These are phyloP conservation scores for Diorhabda elongata DNA, from an alignment of 1,140 invertebrate genomes.

Conservation along the genomic window DNA sequence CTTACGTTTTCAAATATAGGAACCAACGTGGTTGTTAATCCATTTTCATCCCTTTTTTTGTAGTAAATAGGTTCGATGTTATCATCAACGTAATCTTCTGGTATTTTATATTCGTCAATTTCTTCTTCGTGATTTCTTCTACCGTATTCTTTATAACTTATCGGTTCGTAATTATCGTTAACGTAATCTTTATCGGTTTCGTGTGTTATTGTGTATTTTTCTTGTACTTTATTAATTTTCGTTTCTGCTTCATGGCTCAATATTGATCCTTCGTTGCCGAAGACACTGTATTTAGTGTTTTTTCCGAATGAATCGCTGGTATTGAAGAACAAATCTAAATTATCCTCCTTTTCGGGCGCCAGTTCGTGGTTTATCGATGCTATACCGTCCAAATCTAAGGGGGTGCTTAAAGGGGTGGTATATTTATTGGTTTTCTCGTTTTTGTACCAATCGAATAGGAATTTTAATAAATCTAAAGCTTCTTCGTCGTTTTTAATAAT, in stretches of 20 bases:
- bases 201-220: conserved; percentile 9
- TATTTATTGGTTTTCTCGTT: conserved; percentile 31
- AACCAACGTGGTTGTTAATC: not conserved
- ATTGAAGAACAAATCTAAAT: conserved; percentile 4
- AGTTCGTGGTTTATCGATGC: conserved; percentile 40
- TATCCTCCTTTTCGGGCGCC: conserved; percentile 20
- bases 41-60: not conserved
- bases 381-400: conserved; percentile 23
- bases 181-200: conserved; percentile 47
- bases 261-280: conserved; percentile 12
- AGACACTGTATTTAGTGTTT: conserved; percentile 27
- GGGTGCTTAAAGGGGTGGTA: conserved; percentile 25
- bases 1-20: not conserved
- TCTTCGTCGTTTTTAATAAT: conserved; percentile 40
- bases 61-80: conserved; percentile 51
- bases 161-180: conserved; percentile 55
- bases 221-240: conserved; percentile 8
- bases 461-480: conserved; percentile 50
- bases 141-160: conserved; percentile 19
- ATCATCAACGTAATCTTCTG: conserved; percentile 53
- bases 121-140: conserved; percentile 10
- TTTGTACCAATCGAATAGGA: conserved; percentile 49
- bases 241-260: conserved; percentile 4
- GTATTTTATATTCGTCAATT: not conserved
- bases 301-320: conserved; percentile 25